Percentiles rank a stretch among this genome's conserved stretches.
Conservation (phyloP, 2,888 invertebrate genomes). For the Chouioia cunea region DNA sequence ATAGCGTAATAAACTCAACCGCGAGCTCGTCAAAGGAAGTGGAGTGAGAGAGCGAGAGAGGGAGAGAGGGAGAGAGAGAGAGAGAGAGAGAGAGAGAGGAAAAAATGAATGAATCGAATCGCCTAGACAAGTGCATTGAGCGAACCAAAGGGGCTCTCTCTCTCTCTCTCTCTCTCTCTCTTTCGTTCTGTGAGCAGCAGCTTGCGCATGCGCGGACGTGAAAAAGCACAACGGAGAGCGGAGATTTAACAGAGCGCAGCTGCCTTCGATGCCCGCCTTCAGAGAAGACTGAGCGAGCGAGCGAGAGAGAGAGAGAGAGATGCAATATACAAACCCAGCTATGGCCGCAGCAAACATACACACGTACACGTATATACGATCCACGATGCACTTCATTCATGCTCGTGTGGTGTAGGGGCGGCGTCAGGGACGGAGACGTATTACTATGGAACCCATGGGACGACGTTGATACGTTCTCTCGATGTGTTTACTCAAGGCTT, state of each 20-base stretch:
- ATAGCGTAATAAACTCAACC: too few relatives aligned
- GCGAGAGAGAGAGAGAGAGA: background rate
- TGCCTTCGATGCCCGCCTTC: too few relatives aligned
- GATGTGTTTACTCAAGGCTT: too few relatives aligned
- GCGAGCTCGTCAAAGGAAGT: background rate
- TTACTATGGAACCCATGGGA: background rate
- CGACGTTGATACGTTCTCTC: too few relatives aligned
- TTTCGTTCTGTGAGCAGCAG: slow-evolving; percentile 3
- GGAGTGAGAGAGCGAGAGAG: background rate
- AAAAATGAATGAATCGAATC: too few relatives aligned
- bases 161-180: background rate
- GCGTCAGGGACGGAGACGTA: slow-evolving; percentile 45
- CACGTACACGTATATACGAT: too few relatives aligned
- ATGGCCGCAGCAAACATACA: slow-evolving; percentile 48
- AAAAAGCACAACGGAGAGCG: too few relatives aligned
- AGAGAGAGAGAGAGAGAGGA: slow-evolving; percentile 1
- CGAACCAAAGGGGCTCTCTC: background rate
- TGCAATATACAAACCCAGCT: slow-evolving; percentile 40
- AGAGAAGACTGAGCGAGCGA: too few relatives aligned
- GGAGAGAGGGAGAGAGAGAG: slow-evolving; percentile 7
- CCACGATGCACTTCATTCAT: slow-evolving; percentile 67
- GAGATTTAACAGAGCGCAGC: background rate
- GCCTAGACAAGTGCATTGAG: background rate
- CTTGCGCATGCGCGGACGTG: slow-evolving; percentile 2
- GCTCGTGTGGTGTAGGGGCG: slow-evolving; percentile 62